Evolutionary conservation across 1,140 invertebrate species (phyloP), one percentile per base, ranked within the genome.

Genomic region (Antheraea pernyi): DNA sequence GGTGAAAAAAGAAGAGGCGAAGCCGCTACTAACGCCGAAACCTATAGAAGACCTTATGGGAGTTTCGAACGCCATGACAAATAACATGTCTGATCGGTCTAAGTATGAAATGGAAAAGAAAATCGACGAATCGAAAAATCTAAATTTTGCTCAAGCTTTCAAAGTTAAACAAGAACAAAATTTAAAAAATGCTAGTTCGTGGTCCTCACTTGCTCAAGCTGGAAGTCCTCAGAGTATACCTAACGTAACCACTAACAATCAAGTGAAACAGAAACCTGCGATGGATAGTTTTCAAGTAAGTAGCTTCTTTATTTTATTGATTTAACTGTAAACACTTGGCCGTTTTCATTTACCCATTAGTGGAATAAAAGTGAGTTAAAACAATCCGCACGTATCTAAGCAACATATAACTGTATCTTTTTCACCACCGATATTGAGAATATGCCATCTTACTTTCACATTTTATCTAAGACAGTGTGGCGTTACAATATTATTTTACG

Each of bases 161-260:
- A 96, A 95, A 79, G 84, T 89, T 77, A 95, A 94, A 86, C 94
- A 94, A 68, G 95, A 96, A 73, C 94, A 95, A 72, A 96, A 97
- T 88, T 93, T 97, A 22, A 98, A 98, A 84, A 98, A 98, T 88
- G 96, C 97, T 18, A 97, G 95, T 68, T 98, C 97, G 0, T 99
- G 98, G 98, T 98, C 97, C 0, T 98, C 97, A 69, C 86, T 99
- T 65, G 97, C 97, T 0, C 96, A 97, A 86, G 95, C 96, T 53
- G 95, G 95, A 60, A 96, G 96, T 81, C 96, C 96, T 19, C 94
- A 95, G 78, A 94, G 94, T 79, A 91, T 88, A 79, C 93, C 83
- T 85, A 94, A 48, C 72, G 92, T 75, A 83, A 93, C 86, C 81
- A 94, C 87, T 85, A 94, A 91, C 58, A 95, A 92, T 75, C 95